These are phyloP conservation scores for Microcaecilia unicolor DNA, from an alignment of 2,797 vertebrate species.

Conservation along the genomic window DNA sequence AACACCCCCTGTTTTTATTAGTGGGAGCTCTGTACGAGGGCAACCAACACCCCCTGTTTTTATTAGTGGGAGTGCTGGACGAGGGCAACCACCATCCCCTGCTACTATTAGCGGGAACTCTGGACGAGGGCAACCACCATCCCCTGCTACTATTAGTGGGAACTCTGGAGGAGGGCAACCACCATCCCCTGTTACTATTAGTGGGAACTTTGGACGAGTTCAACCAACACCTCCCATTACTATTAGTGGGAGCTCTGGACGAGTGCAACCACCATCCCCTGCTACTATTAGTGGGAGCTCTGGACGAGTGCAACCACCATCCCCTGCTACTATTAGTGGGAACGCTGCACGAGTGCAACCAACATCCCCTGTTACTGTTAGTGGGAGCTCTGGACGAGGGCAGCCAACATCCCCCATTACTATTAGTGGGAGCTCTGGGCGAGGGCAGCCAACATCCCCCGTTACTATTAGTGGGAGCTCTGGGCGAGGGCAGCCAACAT, in stretches of 20 bases:
- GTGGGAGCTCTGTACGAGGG: not conserved
- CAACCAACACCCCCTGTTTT: not conserved
- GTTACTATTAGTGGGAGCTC: not conserved
- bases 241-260: constrained; percentile 6
- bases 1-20: not conserved
- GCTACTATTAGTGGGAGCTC: not conserved
- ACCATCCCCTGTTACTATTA: not conserved
- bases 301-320: not conserved
- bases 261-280: not conserved
- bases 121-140: not conserved
- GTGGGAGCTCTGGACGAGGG: too few relatives aligned
- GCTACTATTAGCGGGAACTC: not conserved
- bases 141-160: constrained; percentile 1
- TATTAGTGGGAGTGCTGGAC: too few relatives aligned
- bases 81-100: not conserved
- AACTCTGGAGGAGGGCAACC: not conserved
- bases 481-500: too few relatives aligned
- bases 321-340: too few relatives aligned
- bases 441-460: not conserved
- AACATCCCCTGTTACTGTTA: too few relatives aligned
- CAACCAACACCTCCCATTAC: not conserved
- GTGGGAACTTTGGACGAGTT: not conserved
- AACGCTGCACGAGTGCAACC: too few relatives aligned
- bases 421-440: not conserved
- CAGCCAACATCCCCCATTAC: not conserved